A percentile compares a stretch with the other conserved stretches of the same genome.
These are phyloP conservation scores for Penaeus vannamei DNA, from an alignment of 1,140 invertebrate genomes.

Conservation along the genomic window DNA sequence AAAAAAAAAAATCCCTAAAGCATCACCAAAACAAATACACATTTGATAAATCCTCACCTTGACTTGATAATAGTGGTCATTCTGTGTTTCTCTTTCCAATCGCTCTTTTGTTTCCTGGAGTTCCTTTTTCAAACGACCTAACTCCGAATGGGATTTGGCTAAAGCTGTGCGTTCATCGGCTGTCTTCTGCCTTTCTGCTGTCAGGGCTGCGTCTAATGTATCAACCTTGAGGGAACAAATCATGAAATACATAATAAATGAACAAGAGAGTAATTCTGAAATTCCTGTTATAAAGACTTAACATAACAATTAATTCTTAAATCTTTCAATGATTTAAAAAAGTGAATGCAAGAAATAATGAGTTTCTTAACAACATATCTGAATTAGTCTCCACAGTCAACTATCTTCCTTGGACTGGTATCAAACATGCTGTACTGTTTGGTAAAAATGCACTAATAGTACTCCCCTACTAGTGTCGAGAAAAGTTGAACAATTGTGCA, in stretches of 20 bases:
- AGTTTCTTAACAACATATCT: no score
- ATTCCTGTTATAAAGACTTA: no score
- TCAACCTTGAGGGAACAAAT: conserved; percentile 38
- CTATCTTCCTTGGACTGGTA: no score
- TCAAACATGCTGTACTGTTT: no score
- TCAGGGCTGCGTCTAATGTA: conserved; percentile 47
- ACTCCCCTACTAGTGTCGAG: no score
- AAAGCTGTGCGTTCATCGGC: conserved; percentile 47
- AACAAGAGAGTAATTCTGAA: no score
- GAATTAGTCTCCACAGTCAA: no score
- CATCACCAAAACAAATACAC: neutral
- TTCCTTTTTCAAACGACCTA: conserved; percentile 54
- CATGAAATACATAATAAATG: neutral
- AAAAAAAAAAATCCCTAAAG: neutral
- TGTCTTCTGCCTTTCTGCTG: conserved; percentile 40
- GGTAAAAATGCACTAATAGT: no score
- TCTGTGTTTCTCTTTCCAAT: conserved; percentile 55
- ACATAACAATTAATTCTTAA: no score
- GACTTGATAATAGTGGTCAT: conserved; percentile 66
- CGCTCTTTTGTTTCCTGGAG: conserved; percentile 53
- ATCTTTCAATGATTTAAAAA: no score
- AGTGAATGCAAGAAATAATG: no score
- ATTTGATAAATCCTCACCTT: conserved; percentile 41
- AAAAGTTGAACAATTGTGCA: no score
- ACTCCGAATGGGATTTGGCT: conserved; percentile 33